Percentiles rank a stretch among this genome's conserved stretches.
Evolutionary conservation across 2,797 vertebrate genomes (phyloP).

Genomic region (Antrozous pallidus): DNA sequence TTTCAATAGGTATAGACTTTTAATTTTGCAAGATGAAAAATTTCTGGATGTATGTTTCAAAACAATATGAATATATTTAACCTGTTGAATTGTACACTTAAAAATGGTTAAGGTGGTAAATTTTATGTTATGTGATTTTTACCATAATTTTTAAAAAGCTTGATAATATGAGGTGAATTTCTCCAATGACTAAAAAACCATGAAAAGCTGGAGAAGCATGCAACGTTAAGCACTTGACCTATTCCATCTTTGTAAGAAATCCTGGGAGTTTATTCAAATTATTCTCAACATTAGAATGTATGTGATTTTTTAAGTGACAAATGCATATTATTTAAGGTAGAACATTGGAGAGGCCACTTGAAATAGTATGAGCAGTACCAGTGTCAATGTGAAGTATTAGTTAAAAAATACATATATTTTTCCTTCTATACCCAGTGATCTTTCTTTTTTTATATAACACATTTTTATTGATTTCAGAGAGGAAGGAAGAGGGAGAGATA

Average conservation of each 20-base stretch:
- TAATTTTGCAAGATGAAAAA: background rate
- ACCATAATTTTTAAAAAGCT: background rate
- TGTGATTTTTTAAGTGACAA: background rate
- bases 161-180: background rate
- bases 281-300: background rate
- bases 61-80: background rate
- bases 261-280: background rate
- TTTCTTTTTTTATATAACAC: background rate
- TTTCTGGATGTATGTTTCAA: background rate
- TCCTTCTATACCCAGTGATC: background rate
- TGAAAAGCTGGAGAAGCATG: background rate
- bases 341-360: conserved; percentile 1
- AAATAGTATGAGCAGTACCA: background rate
- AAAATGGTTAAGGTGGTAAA: background rate
- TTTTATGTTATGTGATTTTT: background rate
- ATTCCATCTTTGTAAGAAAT: background rate
- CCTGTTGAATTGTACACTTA: background rate
- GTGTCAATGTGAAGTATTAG: background rate
- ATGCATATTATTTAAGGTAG: background rate
- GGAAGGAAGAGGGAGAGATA: too few relatives aligned
- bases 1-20: background rate
- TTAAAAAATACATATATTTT: background rate
- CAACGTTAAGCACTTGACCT: background rate
- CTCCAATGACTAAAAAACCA: background rate
- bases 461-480: too few relatives aligned